A percentile compares a stretch with the other conserved stretches of the same genome.
Conservation (phyloP, 2,888 invertebrate species). For the Parelbella ahira region DNA sequence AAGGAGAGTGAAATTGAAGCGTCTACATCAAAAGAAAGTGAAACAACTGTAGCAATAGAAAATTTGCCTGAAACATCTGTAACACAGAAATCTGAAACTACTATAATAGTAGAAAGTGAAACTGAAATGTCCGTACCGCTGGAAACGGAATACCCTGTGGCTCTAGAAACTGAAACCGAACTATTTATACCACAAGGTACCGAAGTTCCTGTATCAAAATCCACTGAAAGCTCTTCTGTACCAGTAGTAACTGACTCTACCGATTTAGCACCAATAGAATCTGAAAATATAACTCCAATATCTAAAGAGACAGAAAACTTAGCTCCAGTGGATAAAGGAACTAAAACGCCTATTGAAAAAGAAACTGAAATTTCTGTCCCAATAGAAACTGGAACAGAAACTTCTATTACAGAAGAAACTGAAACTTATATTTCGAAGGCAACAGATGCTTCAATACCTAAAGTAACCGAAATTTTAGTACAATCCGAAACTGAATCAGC, state of each 20-base stretch:
- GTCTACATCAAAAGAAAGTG: constrained; percentile 11
- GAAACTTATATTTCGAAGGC: constrained; percentile 3
- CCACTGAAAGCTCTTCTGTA: too few species aligned
- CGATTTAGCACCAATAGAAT: too few species aligned
- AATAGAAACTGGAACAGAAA: constrained; percentile 1
- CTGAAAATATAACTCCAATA: too few species aligned
- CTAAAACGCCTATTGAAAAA: neutral
- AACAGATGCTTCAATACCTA: neutral
- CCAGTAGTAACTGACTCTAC: too few species aligned
- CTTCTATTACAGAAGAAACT: neutral
- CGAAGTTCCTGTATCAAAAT: too few species aligned
- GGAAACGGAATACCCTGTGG: constrained; percentile 2
- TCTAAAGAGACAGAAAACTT: too few species aligned
- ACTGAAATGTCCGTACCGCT: constrained; percentile 1
- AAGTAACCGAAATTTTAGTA: constrained; percentile 5
- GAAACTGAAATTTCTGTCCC: neutral
- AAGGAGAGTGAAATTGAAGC: constrained; percentile 20
- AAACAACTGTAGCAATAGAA: constrained; percentile 2
- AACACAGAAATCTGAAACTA: constrained; percentile 5
- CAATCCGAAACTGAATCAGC: constrained; percentile 3
- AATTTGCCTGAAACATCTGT: neutral
- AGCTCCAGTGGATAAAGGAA: neutral
- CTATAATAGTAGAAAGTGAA: constrained; percentile 1
- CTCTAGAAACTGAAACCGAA: neutral
- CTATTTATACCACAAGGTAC: too few species aligned